These are phyloP conservation scores for Engraulis encrasicolus DNA, from an alignment of 2,113 vertebrate species.

Conservation along the genomic window DNA sequence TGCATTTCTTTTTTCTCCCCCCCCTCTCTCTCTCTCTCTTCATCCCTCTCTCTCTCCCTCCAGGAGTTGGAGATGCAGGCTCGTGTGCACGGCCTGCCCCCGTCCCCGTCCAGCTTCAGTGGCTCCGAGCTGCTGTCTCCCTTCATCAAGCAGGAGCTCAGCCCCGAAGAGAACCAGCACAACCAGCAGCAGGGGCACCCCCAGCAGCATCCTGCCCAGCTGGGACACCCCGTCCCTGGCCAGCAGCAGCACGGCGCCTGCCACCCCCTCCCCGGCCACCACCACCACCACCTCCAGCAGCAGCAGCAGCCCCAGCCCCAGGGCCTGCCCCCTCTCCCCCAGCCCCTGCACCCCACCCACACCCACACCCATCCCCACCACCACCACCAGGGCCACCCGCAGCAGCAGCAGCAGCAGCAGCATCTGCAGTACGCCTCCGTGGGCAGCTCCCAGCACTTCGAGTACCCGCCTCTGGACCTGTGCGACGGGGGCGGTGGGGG, in stretches of 20 bases:
- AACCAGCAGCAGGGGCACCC: constrained; percentile 57
- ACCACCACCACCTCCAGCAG: constrained; percentile 67
- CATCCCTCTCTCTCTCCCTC: too few species aligned
- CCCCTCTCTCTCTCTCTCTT: constrained; percentile 25
- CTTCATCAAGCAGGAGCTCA: constrained; percentile 87
- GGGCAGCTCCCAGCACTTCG: constrained; percentile 80
- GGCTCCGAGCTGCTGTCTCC: constrained; percentile 79
- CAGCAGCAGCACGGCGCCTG: constrained; percentile 50
- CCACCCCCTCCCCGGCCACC: constrained; percentile 65
- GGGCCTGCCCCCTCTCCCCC: constrained; percentile 70
- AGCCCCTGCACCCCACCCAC: constrained; percentile 71
- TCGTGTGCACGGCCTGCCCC: constrained; percentile 86
- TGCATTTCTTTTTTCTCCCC: neutral
- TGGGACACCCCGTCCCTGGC: constrained; percentile 59
- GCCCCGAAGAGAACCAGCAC: constrained; percentile 77
- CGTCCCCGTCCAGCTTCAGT: constrained; percentile 85
- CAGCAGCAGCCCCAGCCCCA: constrained; percentile 57
- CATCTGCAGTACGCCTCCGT: constrained; percentile 76
- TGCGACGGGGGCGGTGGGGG: constrained; percentile 75
- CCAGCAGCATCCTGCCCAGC: constrained; percentile 63
- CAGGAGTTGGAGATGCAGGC: constrained; percentile 99
- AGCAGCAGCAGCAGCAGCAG: too few species aligned
- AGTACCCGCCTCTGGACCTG: constrained; percentile 88
- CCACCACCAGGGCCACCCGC: constrained; percentile 78
- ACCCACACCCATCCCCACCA: constrained; percentile 75